A percentile compares a stretch with the other conserved stretches of the same genome.
phyloP scores from a whole-genome alignment of 2,113 vertebrate genomes.

The Rhea americana region DNA sequence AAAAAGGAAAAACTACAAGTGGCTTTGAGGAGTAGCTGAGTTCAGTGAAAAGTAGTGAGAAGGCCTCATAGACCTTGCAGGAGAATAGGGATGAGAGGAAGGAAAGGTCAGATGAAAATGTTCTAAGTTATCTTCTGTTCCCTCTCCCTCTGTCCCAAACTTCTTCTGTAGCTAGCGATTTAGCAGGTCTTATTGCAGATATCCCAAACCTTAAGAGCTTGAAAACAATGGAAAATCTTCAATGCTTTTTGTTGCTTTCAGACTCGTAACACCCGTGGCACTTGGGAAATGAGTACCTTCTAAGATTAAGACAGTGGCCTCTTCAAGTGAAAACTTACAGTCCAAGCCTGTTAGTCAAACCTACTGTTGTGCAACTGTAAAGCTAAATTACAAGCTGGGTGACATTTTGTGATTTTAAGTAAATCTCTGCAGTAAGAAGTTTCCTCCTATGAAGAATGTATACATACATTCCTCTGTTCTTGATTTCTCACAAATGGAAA shows the following conservation, averaged over 20 bases:
- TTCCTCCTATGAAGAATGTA: not conserved
- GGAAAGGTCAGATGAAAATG: not conserved
- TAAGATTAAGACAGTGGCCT: not conserved
- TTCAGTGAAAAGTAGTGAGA: not conserved
- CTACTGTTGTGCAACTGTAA: not conserved
- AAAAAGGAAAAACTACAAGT: not conserved
- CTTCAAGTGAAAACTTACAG: not conserved
- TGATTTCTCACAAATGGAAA: not conserved
- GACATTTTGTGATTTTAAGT: not conserved
- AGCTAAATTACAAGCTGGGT: not conserved
- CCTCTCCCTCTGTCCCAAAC: no score
- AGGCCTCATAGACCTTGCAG: not conserved
- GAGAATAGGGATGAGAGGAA: not conserved
- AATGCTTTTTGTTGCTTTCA: not conserved
- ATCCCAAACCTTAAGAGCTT: not conserved
- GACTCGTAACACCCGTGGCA: not conserved
- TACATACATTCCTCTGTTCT: not conserved
- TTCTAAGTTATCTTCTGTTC: not conserved
- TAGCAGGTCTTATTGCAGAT: not conserved
- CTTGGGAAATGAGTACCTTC: not conserved
- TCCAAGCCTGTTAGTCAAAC: not conserved
- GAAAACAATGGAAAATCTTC: not conserved
- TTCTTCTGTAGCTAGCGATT: not conserved
- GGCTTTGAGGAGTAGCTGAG: not conserved
- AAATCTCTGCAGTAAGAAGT: not conserved